phyloP scores from a whole-genome alignment of 2,888 invertebrate species.

The Eupithecia inturbata region DNA sequence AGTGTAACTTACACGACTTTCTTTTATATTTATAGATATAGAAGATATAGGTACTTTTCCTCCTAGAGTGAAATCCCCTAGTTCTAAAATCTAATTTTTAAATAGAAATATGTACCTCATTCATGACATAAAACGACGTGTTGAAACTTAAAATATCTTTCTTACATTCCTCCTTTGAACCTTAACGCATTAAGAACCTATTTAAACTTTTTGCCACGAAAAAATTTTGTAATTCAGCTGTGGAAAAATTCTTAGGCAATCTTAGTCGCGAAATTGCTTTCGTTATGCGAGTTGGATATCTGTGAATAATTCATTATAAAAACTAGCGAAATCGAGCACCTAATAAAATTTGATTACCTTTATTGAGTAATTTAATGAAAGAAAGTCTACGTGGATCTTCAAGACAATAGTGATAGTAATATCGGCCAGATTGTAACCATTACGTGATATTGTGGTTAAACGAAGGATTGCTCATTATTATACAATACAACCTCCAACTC shows the following conservation, averaged over 20 bases:
- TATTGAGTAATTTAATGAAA: not conserved
- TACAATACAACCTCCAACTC: no score
- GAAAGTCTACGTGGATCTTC: not conserved
- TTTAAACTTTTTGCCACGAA: conserved; percentile 76
- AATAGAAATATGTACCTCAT: not conserved
- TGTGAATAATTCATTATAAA: not conserved
- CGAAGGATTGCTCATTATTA: no score
- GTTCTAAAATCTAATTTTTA: not conserved
- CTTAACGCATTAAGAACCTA: conserved; percentile 79
- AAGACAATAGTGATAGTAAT: not conserved
- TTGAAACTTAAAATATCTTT: conserved; percentile 73
- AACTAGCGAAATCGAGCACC: conserved; percentile 3
- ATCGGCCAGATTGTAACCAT: no score
- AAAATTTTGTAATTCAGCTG: conserved; percentile 69
- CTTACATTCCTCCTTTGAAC: conserved; percentile 55
- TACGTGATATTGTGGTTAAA: no score
- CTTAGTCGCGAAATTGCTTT: conserved; percentile 37
- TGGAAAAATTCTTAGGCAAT: conserved; percentile 66
- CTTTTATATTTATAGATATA: no score
- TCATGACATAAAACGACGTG: not conserved
- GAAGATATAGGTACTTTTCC: not conserved
- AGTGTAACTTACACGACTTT: no score
- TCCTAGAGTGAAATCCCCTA: not conserved
- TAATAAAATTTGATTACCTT: conserved; percentile 5
- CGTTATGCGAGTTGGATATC: conserved; percentile 14